Evolutionary conservation across 2,113 vertebrate species (phyloP), one percentile per base, ranked within the genome.

Genomic region (Phalacrocorax pelagicus): DNA sequence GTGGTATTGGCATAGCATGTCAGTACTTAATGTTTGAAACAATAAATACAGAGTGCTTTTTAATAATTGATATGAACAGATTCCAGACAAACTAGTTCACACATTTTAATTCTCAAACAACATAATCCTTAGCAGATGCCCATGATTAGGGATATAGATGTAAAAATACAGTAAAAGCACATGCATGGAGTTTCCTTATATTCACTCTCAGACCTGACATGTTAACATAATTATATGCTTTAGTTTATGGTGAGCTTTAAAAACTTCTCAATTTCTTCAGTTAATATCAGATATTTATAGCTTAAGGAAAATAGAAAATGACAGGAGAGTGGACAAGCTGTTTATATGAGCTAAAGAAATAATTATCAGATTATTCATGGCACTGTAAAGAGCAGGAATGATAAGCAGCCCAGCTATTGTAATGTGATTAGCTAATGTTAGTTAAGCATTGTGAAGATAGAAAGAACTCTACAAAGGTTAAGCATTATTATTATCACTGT

Each of bases 301-400:
- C 38, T 86, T 86, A 93, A 84, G 38, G 52, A 92, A 95, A 95
- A 90, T 62, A 90, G 78, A 83, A 94, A 87, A 92, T 95, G 84
- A 82, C 91, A 92, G 67, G n/a, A 94, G 36, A 95, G 81, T 77
- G 91, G 92, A 88, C 88, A 95, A 94, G 78, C 66, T 97, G 81
- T 97, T 96, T 95, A 91, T 91, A 72, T 77, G 29, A 15, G 71
- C 81, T 92, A 88, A 82, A 88, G 49, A 97, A 96, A 95, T 94
- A 88, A 92, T 91, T 94, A 82, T 92, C 84, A 91, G 84, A 94
- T 96, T 96, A 95, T 95, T 96, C 54, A 75, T 90, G 78, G 88
- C 58, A 77, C 38, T 92, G 32, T 90, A 95, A 95, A 95, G 38
- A 96, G 74, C 34, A 89, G 66, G 91, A 94, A 95, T 75, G 89